Evolutionary conservation across 2,113 vertebrate species (phyloP).

Genomic region (Ibidorhyncha struthersii): DNA sequence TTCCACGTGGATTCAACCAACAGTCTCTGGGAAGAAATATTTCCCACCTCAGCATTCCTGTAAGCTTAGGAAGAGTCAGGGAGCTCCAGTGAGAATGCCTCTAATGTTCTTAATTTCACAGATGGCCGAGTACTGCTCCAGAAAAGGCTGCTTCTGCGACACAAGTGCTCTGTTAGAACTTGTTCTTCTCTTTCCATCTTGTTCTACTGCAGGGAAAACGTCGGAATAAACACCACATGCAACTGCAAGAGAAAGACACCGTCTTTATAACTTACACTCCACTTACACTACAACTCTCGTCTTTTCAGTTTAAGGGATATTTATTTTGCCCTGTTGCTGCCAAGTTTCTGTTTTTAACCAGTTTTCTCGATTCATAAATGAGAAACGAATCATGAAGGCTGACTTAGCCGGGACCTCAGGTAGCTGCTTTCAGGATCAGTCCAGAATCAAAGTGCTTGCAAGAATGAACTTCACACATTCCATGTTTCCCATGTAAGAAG

Average conservation of each 20-base stretch:
- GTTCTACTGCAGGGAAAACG: not conserved
- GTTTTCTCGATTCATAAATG: not conserved
- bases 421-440: not conserved
- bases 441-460: not conserved
- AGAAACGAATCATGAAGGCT: not conserved
- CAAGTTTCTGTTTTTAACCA: not conserved
- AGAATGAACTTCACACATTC: not conserved
- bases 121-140: not conserved
- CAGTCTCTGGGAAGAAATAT: not conserved
- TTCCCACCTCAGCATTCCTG: not conserved
- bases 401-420: not conserved
- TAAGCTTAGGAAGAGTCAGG: not conserved
- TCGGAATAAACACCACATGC: not conserved
- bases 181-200: not conserved
- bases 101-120: constrained; percentile 17
- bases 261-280: rapidly evolving
- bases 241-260: not conserved
- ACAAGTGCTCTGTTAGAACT: not conserved
- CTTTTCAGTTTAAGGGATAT: not conserved
- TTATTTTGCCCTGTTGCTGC: not conserved
- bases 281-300: not conserved
- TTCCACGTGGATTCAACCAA: not conserved
- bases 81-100: not conserved
- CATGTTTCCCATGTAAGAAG: not conserved
- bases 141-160: constrained; percentile 21